phyloP scores from a whole-genome alignment of 2,888 invertebrate species.

The Slavum lentiscoides region DNA sequence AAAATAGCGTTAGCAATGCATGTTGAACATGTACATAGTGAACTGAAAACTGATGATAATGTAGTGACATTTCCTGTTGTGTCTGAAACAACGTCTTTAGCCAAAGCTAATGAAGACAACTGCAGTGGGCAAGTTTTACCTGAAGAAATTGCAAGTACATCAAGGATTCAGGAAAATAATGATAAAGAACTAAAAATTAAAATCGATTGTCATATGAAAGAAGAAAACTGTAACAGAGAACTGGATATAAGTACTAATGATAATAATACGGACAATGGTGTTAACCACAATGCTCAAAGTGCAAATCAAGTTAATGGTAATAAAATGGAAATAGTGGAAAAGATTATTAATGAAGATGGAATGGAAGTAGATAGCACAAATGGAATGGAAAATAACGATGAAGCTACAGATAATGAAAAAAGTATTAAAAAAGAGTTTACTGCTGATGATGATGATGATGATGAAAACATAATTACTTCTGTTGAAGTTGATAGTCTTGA shows the following conservation, averaged over 20 bases:
- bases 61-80: conserved; percentile 7
- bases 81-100: conserved; percentile 17
- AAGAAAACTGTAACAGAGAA: neutral
- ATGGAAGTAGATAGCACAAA: neutral
- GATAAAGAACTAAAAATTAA: neutral
- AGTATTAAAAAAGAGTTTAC: neutral
- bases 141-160: neutral
- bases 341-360: neutral
- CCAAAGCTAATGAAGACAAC: neutral
- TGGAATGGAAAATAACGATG: neutral
- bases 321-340: neutral
- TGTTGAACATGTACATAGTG: conserved; percentile 18
- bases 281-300: neutral
- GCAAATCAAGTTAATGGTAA: neutral
- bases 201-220: neutral
- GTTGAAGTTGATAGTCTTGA: neutral
- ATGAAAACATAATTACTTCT: neutral
- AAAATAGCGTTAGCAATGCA: conserved; percentile 39
- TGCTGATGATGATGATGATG: neutral
- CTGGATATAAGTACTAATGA: neutral
- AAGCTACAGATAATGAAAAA: neutral
- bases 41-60: neutral
- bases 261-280: conserved; percentile 1
- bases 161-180: neutral
- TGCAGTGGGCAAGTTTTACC: neutral